Conservation (phyloP, 2,113 vertebrate species). For the Phodopus roborovskii region DNA sequence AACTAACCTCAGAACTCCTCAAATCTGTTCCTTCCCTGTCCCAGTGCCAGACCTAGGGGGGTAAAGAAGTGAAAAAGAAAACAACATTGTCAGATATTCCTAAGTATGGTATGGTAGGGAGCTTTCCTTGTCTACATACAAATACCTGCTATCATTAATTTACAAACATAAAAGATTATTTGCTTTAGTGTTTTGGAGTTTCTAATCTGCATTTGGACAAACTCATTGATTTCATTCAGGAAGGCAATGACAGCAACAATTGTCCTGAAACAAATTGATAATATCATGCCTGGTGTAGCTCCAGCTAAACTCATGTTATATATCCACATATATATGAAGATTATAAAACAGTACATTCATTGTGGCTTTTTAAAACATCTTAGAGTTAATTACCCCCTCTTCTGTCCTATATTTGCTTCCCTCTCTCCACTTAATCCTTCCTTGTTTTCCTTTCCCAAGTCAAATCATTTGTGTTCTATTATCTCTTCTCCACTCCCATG, state of each 20-base stretch:
- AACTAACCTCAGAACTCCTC: not conserved
- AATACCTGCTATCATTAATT: not conserved
- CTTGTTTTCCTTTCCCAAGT: not conserved
- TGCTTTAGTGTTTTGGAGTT: not conserved
- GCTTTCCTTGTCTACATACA: not conserved
- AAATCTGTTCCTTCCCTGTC: not conserved
- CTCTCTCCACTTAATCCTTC: not conserved
- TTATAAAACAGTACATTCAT: not conserved
- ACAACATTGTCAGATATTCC: not conserved
- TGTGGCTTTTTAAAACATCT: not conserved
- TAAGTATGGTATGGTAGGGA: not conserved
- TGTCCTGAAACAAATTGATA: not conserved
- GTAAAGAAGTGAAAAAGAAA: not conserved
- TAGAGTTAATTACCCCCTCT: not conserved
- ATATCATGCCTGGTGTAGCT: not conserved
- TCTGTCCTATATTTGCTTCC: fast-evolving
- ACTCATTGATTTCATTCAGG: not conserved
- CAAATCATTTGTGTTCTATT: not conserved
- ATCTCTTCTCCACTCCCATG: not conserved
- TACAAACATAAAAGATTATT: not conserved
- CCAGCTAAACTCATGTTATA: not conserved
- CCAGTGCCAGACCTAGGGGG: not conserved
- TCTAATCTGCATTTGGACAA: not conserved
- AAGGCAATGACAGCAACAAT: not conserved
- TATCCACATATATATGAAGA: not conserved